Evolutionary conservation across 2,113 vertebrate species (phyloP), one percentile per base, ranked within the genome.

Genomic region (Callipepla californica): DNA sequence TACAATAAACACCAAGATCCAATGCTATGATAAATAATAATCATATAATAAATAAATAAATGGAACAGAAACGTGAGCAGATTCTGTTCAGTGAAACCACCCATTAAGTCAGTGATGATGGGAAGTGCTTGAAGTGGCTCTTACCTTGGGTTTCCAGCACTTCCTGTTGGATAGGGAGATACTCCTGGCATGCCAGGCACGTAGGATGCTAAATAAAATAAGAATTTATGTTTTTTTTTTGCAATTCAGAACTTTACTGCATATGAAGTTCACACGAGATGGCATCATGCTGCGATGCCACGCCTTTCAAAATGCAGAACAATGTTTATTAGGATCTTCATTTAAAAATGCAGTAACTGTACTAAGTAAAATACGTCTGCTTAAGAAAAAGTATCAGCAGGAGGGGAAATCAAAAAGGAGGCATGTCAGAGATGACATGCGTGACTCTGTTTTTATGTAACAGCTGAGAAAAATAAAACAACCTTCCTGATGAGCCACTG

Each of bases 101-200:
- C n/a, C 23, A 9, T 19, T 38, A 21, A 2, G 15, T 22, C 62
- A 73, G n/a, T 7, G 4, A 59, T 45, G 26, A 80, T 13, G 13
- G 18, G 3, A 40, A 63, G 25, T 15, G 48, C 66, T 85, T 48
- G 86, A 77, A 90, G 36, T 6, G 34, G 25, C 32, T 66, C 63
- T 94, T 98, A 99, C 99, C 99, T 98, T 4, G 98, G 98, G 94
- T 98, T 99, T n/a, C 98, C 96, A 90, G 98, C 89, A n/a, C 97
- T 98, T 93, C 98, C 98, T 25, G 98, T 89, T 36, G 98, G 98
- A n/a, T 98, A 99, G 13, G 98, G 73, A 90, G 99, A 97, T 73
- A 98, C 98, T 44, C 97, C 97, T 73, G 99, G 98, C 98, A 99
- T 98, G 78, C 98, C 98, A 5, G 99, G 98, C 98, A 99, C 98